A percentile compares a stretch with the other conserved stretches of the same genome.
Conservation (phyloP, 2,888 invertebrate genomes). For the Argynnis bischoffii region DNA sequence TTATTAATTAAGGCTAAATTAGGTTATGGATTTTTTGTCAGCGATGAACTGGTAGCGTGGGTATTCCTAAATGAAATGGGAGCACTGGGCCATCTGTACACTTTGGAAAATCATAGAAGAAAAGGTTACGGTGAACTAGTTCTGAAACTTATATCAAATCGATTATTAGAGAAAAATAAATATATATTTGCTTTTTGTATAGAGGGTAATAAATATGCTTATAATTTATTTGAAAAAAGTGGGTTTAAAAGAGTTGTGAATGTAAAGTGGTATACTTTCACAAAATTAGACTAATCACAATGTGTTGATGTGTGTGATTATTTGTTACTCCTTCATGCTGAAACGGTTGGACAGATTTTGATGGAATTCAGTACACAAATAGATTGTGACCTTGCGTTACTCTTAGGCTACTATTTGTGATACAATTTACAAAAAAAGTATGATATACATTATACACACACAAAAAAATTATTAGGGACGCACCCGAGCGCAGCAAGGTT, state of each 20-base stretch:
- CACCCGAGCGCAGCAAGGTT: too few species aligned
- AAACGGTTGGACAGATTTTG: too few species aligned
- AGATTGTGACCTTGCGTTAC: too few species aligned
- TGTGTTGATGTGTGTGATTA: too few species aligned
- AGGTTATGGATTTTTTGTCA: constrained; percentile 55
- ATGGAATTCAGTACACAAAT: too few species aligned
- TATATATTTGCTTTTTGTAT: constrained; percentile 53
- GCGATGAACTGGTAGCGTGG: constrained; percentile 53
- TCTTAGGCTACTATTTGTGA: too few species aligned
- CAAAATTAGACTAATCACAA: background rate
- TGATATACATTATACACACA: too few species aligned
- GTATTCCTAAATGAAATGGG: constrained; percentile 57
- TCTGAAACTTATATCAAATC: constrained; percentile 54
- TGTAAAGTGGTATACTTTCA: constrained; percentile 46
- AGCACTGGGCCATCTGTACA: constrained; percentile 57
- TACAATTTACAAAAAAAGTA: too few species aligned
- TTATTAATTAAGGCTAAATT: constrained; percentile 52
- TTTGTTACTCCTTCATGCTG: too few species aligned
- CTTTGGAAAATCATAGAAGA: constrained; percentile 54
- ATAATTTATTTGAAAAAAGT: constrained; percentile 54
- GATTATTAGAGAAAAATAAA: constrained; percentile 48
- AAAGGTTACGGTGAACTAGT: constrained; percentile 59
- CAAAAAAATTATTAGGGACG: too few species aligned
- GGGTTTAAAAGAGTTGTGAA: constrained; percentile 46
- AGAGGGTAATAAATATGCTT: constrained; percentile 50